phyloP scores from a whole-genome alignment of 2,888 invertebrate genomes.

The Drosophila barbarae region DNA sequence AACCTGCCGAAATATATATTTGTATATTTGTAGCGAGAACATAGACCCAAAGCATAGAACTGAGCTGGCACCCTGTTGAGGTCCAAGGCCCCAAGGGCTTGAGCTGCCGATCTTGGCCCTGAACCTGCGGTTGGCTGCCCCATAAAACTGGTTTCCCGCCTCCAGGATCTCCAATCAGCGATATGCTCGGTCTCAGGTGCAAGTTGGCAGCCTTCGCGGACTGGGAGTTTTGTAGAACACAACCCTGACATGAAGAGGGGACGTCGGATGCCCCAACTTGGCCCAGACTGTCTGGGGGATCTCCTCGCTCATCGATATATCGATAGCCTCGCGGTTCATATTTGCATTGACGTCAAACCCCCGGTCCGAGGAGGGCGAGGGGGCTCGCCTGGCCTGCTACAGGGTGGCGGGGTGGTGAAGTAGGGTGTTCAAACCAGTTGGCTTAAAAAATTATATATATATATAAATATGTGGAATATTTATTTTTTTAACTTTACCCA shows the following conservation, averaged over 20 bases:
- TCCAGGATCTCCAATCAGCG: constrained; percentile 11
- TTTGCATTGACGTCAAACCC: constrained; percentile 73
- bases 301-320: constrained; percentile 26
- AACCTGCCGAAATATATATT: constrained; percentile 44
- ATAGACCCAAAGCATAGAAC: constrained; percentile 4
- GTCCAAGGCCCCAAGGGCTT: constrained; percentile 17
- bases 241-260: constrained; percentile 64
- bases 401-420: constrained; percentile 11
- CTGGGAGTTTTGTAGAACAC: constrained; percentile 52
- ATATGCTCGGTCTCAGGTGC: constrained; percentile 44
- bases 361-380: constrained; percentile 15
- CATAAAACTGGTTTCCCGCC: constrained; percentile 22
- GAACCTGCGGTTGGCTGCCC: constrained; percentile 32
- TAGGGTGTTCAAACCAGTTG: constrained; percentile 36
- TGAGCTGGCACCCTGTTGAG: constrained; percentile 9
- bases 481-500: constrained; percentile 7
- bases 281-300: constrained; percentile 25
- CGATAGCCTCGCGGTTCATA: constrained; percentile 36
- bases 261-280: constrained; percentile 13
- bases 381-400: constrained; percentile 8
- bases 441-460: constrained; percentile 13
- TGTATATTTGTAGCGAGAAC: constrained; percentile 19
- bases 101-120: constrained; percentile 25
- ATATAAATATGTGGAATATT: not conserved
- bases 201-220: constrained; percentile 44